Evolutionary conservation across 2,113 vertebrate species (phyloP).

Genomic region (Sciurus niger): DNA sequence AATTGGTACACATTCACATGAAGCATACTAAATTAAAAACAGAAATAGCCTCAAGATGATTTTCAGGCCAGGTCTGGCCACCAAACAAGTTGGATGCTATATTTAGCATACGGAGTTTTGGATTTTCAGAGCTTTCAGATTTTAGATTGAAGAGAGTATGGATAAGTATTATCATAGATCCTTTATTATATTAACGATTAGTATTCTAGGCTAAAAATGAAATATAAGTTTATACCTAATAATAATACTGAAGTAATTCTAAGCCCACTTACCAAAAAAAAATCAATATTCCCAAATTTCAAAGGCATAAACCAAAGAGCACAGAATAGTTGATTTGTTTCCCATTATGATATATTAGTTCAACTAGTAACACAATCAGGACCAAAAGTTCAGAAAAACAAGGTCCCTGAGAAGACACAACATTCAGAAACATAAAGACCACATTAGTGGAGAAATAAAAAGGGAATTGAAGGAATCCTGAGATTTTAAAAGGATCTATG

Average conservation of each 20-base stretch:
- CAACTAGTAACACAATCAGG: neutral
- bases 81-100: neutral
- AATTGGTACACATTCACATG: neutral
- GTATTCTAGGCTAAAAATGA: neutral
- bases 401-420: neutral
- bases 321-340: neutral
- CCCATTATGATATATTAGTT: neutral
- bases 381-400: neutral
- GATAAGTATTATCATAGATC: neutral
- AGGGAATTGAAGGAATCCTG: neutral
- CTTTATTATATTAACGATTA: neutral
- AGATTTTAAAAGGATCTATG: neutral
- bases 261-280: neutral
- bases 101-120: neutral
- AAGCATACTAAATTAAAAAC: neutral
- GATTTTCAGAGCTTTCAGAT: neutral
- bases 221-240: neutral
- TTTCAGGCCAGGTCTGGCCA: neutral
- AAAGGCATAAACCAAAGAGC: neutral
- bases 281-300: neutral
- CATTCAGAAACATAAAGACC: neutral
- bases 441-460: neutral
- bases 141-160: constrained; percentile 5
- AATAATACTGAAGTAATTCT: neutral
- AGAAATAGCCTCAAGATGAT: neutral